Conservation (phyloP, 2,797 vertebrate genomes). For the Liasis olivaceus region DNA sequence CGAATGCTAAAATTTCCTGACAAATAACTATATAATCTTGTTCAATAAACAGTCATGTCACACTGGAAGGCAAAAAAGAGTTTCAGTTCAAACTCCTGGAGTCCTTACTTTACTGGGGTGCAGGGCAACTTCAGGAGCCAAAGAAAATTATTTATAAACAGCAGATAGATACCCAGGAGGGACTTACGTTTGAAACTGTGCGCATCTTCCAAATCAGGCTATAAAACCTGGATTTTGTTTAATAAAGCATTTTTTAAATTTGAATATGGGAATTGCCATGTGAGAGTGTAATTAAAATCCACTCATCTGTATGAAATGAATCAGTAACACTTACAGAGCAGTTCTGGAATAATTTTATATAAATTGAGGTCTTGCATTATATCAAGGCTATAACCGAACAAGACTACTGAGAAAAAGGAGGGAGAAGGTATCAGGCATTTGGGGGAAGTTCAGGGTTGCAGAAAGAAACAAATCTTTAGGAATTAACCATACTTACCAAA, state of each 20-base stretch:
- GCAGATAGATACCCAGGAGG: not conserved
- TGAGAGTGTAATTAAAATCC: not conserved
- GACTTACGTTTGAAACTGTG: not conserved
- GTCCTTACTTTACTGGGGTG: not conserved
- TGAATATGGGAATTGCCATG: not conserved
- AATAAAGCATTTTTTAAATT: not conserved
- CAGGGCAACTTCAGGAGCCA: not conserved
- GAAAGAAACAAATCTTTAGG: not conserved
- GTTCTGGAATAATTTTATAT: not conserved
- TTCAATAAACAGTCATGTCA: not conserved
- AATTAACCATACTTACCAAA: not conserved
- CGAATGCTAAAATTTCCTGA: not conserved
- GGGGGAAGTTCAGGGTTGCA: not conserved
- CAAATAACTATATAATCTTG: not conserved
- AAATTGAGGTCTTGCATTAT: not conserved
- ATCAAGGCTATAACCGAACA: not conserved
- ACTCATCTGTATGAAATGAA: not conserved
- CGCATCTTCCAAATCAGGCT: not conserved
- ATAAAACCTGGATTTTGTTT: not conserved
- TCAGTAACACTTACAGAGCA: not conserved
- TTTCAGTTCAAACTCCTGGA: not conserved
- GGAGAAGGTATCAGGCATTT: not conserved
- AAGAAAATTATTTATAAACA: not conserved
- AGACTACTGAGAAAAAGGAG: not conserved
- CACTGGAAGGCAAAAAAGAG: not conserved